phyloP scores from a whole-genome alignment of 2,888 invertebrate genomes.

The Octonoba sinensis region DNA sequence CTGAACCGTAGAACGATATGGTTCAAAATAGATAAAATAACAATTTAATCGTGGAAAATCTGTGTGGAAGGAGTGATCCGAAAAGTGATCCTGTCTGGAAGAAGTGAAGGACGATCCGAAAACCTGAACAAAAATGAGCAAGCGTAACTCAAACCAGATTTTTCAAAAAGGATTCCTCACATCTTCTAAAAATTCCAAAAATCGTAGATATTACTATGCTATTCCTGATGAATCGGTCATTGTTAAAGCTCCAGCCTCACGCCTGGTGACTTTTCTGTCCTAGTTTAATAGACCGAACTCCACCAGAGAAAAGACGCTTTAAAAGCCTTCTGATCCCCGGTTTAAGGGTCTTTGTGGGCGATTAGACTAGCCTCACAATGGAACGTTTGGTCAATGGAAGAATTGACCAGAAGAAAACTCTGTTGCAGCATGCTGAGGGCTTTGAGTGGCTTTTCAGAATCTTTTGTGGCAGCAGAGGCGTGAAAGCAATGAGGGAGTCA shows the following conservation, averaged over 20 bases:
- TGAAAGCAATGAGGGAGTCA: conserved; percentile 23
- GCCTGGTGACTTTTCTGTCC: conserved; percentile 12
- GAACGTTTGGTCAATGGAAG: conserved; percentile 14
- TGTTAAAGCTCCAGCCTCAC: background rate
- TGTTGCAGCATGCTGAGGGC: conserved; percentile 37
- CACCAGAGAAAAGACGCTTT: conserved; percentile 14
- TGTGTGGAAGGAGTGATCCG: no score
- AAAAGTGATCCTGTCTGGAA: no score
- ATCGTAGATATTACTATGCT: no score
- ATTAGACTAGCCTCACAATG: conserved; percentile 20
- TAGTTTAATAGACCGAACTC: conserved; percentile 48
- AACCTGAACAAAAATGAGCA: no score
- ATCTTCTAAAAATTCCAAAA: no score
- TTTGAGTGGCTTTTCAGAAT: conserved; percentile 32
- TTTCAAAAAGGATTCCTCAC: no score
- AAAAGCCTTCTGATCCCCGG: conserved; percentile 3
- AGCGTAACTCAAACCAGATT: no score
- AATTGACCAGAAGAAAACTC: conserved; percentile 28
- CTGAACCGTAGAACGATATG: no score
- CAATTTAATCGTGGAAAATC: no score
- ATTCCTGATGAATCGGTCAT: no score
- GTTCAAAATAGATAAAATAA: no score
- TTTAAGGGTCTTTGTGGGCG: conserved; percentile 29
- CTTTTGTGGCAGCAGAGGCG: conserved; percentile 33
- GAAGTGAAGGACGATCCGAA: no score